These are phyloP conservation scores for Chlorops oryzae DNA, from an alignment of 1,140 invertebrate genomes.

Conservation along the genomic window DNA sequence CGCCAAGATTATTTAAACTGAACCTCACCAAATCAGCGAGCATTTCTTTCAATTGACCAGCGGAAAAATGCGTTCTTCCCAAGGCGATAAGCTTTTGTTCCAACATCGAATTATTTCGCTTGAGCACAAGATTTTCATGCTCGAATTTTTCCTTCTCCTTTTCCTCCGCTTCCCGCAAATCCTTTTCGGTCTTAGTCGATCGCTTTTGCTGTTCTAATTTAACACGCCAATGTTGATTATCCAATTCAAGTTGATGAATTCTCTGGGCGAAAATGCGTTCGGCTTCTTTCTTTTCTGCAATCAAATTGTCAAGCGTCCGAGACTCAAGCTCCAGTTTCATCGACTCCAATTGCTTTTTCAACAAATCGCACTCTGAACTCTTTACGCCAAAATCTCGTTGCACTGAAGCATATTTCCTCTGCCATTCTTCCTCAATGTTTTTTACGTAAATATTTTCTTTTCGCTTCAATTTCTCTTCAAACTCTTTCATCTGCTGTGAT, in stretches of 20 bases:
- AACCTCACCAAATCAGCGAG: conserved; percentile 21
- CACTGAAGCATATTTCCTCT: background rate
- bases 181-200: too few relatives aligned
- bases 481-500: conserved; percentile 19
- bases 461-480: conserved; percentile 17
- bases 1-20: background rate
- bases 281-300: too few relatives aligned
- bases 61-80: conserved; percentile 1
- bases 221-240: too few relatives aligned
- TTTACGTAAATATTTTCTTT: conserved; percentile 16
- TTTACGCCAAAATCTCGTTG: conserved; percentile 7
- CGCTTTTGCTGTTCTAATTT: too few relatives aligned
- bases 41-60: conserved; percentile 8
- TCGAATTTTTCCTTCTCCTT: too few relatives aligned
- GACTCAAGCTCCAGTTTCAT: too few relatives aligned
- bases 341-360: conserved; percentile 6
- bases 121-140: too few relatives aligned
- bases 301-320: too few relatives aligned
- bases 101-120: too few relatives aligned
- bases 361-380: conserved; percentile 7
- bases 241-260: too few relatives aligned
- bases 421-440: conserved; percentile 15
- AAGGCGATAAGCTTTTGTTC: conserved; percentile 22
- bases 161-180: too few relatives aligned
- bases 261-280: too few relatives aligned